Base-by-base conservation (phyloP, 1,140 invertebrate species). In the Drosophila mayri region DNA sequence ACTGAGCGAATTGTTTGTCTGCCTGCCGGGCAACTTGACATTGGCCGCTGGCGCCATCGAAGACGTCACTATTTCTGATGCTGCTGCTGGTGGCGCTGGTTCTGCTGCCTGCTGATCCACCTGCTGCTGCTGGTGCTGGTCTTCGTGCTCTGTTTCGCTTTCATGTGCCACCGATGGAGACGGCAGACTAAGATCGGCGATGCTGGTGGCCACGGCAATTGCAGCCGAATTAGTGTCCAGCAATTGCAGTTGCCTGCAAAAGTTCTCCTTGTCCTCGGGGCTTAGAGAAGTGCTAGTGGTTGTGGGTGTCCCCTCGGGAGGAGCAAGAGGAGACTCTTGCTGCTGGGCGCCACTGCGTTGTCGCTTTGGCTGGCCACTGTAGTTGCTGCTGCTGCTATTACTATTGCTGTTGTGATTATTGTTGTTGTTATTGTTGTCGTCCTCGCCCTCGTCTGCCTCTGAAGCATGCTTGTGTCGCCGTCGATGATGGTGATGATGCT, bases 1-100 rank as follows among this genome's bases (percentile, higher is more conserved):
- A 3, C 97, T 96, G 14, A 98, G 93, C 3, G 97, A 97, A 93
- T 97, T 98, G 90, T 98, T 98, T 4, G 97, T 98, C 92, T 97
- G 97, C 57, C 97, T 93, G 28, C 96, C 96, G 22, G 95, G 94
- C 71, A 94, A 94, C 79, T 95, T 94, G 16, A 94, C 91, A 78
- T 92, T 93, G n/a, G 81, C 90, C 47, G 90, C 86, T 73, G 92
- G 92, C 74, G 92, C 85, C 92, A 93, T 87, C 49, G 20, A 64
- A 59, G 68, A 52, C 14, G 46, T n/a, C 8, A n/a, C 46, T 47
- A 47, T 47, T n/a, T 6, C 6, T 40, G 73, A 67, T 67, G 12
- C 6, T 40, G 73, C 74, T 65, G 40, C 50, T 65, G 63, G 30
- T 44, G 46, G 63, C 18, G 54, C 52, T 59, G 61, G 59, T 38